Evolutionary conservation across 2,797 vertebrate genomes (phyloP).

Genomic region (Chaenodraco wilsoni): DNA sequence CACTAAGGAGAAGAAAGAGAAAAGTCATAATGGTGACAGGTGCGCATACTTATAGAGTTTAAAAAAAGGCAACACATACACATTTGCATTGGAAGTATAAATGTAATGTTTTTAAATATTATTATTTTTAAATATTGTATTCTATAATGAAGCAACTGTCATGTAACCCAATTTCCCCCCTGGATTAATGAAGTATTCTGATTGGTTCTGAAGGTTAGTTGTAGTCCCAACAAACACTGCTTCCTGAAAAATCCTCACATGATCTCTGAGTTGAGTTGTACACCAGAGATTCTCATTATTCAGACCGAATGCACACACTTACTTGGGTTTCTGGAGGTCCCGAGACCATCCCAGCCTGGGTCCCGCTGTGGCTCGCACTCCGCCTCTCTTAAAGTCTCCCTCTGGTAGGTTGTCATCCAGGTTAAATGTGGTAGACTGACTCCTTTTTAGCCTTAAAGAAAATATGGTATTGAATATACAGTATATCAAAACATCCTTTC

Average conservation of each 20-base stretch:
- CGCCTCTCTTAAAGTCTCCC: conserved; percentile 94
- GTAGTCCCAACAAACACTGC: conserved; percentile 12
- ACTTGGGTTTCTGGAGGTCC: conserved; percentile 92
- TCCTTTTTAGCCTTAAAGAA: conserved; percentile 89
- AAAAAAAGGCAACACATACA: background rate
- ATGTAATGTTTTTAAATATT: too few species aligned
- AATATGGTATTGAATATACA: background rate
- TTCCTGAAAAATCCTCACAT: conserved; percentile 8
- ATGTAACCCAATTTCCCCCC: too few species aligned
- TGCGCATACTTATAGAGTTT: background rate
- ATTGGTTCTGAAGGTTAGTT: background rate
- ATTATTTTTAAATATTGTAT: too few species aligned
- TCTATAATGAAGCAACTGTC: too few species aligned
- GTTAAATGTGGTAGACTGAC: conserved; percentile 96
- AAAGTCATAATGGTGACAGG: background rate
- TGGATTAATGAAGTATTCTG: too few species aligned
- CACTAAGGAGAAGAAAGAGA: conserved; percentile 78
- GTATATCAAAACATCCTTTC: background rate
- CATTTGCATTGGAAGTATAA: background rate
- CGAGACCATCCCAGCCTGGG: conserved; percentile 97
- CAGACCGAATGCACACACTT: conserved; percentile 57
- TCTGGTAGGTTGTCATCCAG: conserved; percentile 92
- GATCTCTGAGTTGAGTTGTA: conserved; percentile 15
- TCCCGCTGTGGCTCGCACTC: conserved; percentile 94
- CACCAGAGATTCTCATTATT: conserved; percentile 35